These are phyloP conservation scores for Trachythela sp. DNA, from an alignment of 64 coral and sea anemone genomes.

Conservation along the genomic window DNA sequence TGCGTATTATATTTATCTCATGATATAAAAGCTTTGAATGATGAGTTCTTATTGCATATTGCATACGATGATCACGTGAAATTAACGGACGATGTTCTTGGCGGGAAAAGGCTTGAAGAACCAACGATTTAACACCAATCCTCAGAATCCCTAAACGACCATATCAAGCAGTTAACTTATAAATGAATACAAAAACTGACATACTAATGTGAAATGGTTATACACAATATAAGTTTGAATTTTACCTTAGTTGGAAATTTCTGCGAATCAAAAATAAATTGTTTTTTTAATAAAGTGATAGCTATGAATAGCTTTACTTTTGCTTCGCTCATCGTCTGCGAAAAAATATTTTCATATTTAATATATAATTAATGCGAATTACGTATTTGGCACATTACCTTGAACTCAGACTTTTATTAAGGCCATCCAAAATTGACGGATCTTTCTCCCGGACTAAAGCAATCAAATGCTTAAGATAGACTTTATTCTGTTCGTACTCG, in stretches of 20 bases:
- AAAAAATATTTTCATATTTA: too few species aligned
- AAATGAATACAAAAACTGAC: not conserved
- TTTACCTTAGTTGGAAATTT: too few species aligned
- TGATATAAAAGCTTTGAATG: not conserved
- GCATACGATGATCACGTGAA: not conserved
- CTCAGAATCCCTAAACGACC: not conserved
- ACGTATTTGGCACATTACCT: not conserved
- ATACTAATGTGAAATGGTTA: not conserved
- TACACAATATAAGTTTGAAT: too few species aligned
- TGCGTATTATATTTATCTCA: not conserved
- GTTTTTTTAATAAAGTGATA: too few species aligned
- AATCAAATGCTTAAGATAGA: constrained; percentile 19
- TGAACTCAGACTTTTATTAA: not conserved
- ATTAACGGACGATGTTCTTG: not conserved
- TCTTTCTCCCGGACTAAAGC: constrained; percentile 9
- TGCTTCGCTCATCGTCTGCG: too few species aligned
- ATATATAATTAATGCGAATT: too few species aligned
- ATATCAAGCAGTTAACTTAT: not conserved
- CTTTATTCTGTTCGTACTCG: not conserved
- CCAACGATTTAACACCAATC: not conserved
- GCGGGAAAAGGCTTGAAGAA: not conserved
- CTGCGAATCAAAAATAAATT: too few species aligned
- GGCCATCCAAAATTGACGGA: not conserved
- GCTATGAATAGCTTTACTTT: too few species aligned
- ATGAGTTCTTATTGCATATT: not conserved